Conservation (phyloP, 1,140 invertebrate genomes). For the Choristoneura fumiferana region DNA sequence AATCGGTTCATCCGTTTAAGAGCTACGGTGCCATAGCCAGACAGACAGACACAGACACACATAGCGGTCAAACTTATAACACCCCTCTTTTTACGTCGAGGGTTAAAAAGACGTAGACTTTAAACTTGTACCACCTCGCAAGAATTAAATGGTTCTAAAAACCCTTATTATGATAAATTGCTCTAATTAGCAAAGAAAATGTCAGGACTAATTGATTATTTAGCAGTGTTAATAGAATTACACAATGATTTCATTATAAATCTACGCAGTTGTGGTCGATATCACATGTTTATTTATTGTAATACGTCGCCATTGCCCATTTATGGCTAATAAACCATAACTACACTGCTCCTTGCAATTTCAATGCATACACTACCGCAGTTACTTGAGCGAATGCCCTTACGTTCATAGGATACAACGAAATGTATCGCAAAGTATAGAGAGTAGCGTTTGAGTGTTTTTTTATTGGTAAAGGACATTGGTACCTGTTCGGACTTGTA, state of each 20-base stretch:
- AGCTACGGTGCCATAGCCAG: too few species aligned
- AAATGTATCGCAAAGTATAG: neutral
- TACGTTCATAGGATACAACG: neutral
- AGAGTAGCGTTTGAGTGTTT: neutral
- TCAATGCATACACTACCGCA: neutral
- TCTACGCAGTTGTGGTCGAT: conserved; percentile 5
- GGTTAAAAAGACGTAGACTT: too few species aligned
- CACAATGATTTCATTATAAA: conserved; percentile 17
- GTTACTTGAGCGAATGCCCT: neutral
- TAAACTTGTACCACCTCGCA: too few species aligned
- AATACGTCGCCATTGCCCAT: neutral
- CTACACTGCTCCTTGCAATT: neutral
- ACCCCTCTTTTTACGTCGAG: too few species aligned
- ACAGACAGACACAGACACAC: too few species aligned
- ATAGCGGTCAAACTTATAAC: too few species aligned
- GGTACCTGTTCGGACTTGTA: conserved; percentile 38
- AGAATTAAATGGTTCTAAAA: neutral
- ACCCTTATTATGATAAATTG: neutral
- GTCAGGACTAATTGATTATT: too few species aligned
- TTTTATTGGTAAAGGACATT: conserved; percentile 1
- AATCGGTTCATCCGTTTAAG: too few species aligned
- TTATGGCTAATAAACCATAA: neutral
- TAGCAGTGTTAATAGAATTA: neutral
- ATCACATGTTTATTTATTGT: conserved; percentile 5
- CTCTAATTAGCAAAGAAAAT: conserved; percentile 7